Conservation (phyloP, 2,113 vertebrate genomes). For the Rhinolophus sinicus region DNA sequence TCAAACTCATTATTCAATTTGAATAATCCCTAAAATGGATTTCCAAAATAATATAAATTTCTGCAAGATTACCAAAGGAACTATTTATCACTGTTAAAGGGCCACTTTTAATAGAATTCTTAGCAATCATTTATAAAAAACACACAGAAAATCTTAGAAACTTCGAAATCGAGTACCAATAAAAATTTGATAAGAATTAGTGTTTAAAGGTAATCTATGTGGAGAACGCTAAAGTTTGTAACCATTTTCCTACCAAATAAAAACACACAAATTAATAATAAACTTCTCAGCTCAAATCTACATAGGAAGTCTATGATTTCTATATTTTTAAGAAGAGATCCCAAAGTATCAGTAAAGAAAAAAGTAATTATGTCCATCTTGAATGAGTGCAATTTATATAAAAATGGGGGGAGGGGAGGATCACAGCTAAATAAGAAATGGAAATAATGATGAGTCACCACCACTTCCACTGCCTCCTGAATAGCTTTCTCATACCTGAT, state of each 20-base stretch:
- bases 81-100: constrained; percentile 48
- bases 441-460: neutral
- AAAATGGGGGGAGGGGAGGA: neutral
- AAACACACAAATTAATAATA: neutral
- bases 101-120: constrained; percentile 50
- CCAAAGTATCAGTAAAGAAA: neutral
- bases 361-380: neutral
- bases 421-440: neutral
- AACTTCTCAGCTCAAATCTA: neutral
- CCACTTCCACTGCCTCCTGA: neutral
- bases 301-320: neutral
- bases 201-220: constrained; percentile 9
- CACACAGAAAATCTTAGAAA: neutral
- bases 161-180: constrained; percentile 12
- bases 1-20: constrained; percentile 75
- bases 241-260: neutral
- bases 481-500: neutral
- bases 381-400: neutral
- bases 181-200: constrained; percentile 32
- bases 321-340: constrained; percentile 5
- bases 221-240: neutral
- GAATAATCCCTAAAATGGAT: constrained; percentile 69
- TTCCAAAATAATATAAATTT: constrained; percentile 54
- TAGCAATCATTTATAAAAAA: constrained; percentile 37
- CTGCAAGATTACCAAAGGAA: constrained; percentile 45